These are phyloP conservation scores for Hydractinia symbiolongicarpus DNA, from an alignment of 30 jellyfish, hydroid and myxozoan genomes.

Conservation along the genomic window DNA sequence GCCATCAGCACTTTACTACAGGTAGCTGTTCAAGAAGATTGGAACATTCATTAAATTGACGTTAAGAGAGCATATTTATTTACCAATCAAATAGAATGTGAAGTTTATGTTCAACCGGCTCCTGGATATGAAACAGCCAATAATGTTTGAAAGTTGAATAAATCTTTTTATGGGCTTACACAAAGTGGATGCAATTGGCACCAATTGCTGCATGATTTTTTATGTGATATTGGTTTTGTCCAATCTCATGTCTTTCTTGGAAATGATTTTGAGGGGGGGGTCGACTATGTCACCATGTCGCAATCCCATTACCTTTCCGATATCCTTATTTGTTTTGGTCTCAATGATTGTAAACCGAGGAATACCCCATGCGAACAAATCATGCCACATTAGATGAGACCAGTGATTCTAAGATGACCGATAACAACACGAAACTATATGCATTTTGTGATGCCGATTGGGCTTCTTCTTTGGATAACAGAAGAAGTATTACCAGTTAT, in stretches of 20 bases:
- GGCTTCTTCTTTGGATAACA: constrained; percentile 4
- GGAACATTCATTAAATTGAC: constrained; percentile 22
- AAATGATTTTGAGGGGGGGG: constrained; percentile 1
- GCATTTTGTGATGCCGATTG: constrained; percentile 10
- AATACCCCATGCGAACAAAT: background rate
- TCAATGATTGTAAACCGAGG: background rate
- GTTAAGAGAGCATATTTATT: constrained; percentile 22
- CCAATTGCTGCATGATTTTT: constrained; percentile 13
- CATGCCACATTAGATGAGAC: no score
- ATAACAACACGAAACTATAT: background rate
- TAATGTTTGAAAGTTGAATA: background rate
- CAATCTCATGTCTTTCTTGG: constrained; percentile 42
- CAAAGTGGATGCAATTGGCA: constrained; percentile 50
- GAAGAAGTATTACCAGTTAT: background rate
- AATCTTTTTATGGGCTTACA: constrained; percentile 26
- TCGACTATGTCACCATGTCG: constrained; percentile 10
- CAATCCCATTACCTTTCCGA: background rate
- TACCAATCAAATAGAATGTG: constrained; percentile 45
- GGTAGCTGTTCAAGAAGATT: constrained; percentile 31
- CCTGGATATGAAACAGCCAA: constrained; percentile 25
- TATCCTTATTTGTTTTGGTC: background rate
- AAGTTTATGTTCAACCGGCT: constrained; percentile 33
- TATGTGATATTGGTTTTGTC: constrained; percentile 9
- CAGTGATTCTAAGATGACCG: no score
- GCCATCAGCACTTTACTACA: constrained; percentile 21